phyloP scores from a whole-genome alignment of 64 coral and sea anemone species.

The Montipora capricornis region DNA sequence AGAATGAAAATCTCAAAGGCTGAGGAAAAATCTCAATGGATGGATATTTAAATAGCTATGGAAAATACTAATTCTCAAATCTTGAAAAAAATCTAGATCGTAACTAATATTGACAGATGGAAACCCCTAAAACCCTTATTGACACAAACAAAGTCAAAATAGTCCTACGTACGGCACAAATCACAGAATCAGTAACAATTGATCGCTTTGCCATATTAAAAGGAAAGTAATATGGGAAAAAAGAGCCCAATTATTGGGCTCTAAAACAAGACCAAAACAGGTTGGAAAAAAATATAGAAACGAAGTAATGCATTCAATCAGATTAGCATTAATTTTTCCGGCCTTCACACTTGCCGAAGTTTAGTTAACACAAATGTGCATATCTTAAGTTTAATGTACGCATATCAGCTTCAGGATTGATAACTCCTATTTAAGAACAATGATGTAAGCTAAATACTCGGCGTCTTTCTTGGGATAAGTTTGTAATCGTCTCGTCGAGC shows the following conservation, averaged over 20 bases:
- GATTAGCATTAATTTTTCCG: background rate
- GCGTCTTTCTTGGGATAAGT: no score
- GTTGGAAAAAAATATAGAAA: background rate
- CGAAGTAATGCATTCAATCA: background rate
- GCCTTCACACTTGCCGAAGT: slow-evolving; percentile 23
- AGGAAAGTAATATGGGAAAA: background rate
- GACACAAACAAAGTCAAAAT: slow-evolving; percentile 21
- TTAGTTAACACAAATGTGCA: slow-evolving; percentile 18
- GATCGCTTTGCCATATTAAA: background rate
- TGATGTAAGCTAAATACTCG: no score
- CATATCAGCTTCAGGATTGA: no score
- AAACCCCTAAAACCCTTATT: slow-evolving; percentile 50
- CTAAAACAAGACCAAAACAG: background rate
- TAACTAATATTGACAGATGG: slow-evolving; percentile 25
- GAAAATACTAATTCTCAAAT: no score
- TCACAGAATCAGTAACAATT: background rate
- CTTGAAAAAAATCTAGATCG: background rate
- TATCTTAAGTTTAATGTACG: background rate
- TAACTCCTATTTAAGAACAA: no score
- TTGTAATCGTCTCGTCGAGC: no score
- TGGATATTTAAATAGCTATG: no score
- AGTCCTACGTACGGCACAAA: background rate
- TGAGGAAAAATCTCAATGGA: no score
- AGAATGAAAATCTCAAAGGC: no score
- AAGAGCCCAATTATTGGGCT: background rate